Evolutionary conservation across 64 coral and sea anemone genomes (phyloP), one percentile per base, ranked within the genome.

Genomic region (Acropora tenuis): DNA sequence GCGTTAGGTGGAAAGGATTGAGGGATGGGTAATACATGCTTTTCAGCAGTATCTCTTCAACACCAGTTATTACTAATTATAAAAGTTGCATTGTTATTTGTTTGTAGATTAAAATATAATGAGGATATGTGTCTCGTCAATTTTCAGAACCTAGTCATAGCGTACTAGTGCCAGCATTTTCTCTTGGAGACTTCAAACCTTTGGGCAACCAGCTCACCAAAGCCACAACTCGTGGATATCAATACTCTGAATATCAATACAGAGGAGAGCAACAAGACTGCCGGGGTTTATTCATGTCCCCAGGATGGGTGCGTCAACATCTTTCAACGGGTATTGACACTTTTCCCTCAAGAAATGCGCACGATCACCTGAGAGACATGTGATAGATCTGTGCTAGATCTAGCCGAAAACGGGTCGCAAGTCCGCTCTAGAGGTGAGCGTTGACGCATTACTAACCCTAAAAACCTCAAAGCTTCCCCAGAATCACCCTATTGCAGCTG

Each of bases 301-400:
- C n/a, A n/a, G n/a, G n/a, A n/a, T n/a, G n/a, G n/a, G n/a, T n/a
- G 53, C 72, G 50, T 86, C 4, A 72, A 68, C 41, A 73, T 91
- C 42, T 91, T 91, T 91, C 79, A 84, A 84, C 63, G 77, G 60
- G 41, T 90, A 65, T 68, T 76, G 16, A 55, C 88, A 53, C 79
- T 90, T 66, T n/a, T n/a, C n/a, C n/a, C n/a, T 86, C 13, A 81
- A 92, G 76, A 92, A 92, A 85, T 92, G 90, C 63, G 48, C 90
- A 16, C 74, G 63, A 8, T 85, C 81, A 77, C 58, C 83, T 40
- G 90, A 92, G 76, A 92, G 76, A 50, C 43, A 92, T 73, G 59
- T n/a, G n/a, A n/a, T n/a, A n/a, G n/a, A n/a, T n/a, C 80, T 48
- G 13, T 90, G 10, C 41, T 90, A 81, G 88, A 81, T 48, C 88